Percentiles rank a stretch among this genome's conserved stretches.
Evolutionary conservation across 2,797 vertebrate species (phyloP).

Genomic region (Alcedo atthis): DNA sequence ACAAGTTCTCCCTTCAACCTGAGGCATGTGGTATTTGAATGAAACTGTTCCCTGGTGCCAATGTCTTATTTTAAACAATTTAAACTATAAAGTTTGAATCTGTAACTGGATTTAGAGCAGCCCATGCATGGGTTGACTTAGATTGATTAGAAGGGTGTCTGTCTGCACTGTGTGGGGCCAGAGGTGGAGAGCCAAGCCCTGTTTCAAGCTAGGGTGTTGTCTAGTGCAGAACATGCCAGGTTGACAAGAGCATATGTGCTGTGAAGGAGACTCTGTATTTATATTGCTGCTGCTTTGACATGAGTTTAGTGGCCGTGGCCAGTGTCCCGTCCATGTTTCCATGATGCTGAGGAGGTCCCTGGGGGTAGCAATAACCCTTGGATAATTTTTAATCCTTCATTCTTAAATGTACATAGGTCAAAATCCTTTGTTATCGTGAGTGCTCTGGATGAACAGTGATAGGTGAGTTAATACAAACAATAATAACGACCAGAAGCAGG

Average conservation of each 20-base stretch:
- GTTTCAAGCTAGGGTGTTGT: background rate
- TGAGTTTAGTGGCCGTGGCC: background rate
- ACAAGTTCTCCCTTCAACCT: background rate
- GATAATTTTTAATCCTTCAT: background rate
- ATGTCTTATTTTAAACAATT: background rate
- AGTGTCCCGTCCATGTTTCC: background rate
- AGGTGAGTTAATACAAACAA: background rate
- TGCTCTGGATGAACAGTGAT: background rate
- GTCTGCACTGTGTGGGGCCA: background rate
- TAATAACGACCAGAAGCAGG: background rate
- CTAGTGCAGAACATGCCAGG: background rate
- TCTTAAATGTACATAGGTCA: background rate
- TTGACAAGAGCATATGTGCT: background rate
- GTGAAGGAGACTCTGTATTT: background rate
- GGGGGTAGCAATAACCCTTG: background rate
- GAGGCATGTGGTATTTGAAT: background rate
- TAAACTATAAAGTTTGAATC: background rate
- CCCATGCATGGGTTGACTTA: background rate
- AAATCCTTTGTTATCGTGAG: background rate
- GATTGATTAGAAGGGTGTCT: background rate
- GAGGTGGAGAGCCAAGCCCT: background rate
- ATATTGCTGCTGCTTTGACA: background rate
- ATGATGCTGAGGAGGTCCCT: background rate
- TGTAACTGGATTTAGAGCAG: background rate
- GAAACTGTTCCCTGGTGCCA: background rate